Conservation (phyloP, 2,113 vertebrate genomes). For the Nematolebias whitei region DNA sequence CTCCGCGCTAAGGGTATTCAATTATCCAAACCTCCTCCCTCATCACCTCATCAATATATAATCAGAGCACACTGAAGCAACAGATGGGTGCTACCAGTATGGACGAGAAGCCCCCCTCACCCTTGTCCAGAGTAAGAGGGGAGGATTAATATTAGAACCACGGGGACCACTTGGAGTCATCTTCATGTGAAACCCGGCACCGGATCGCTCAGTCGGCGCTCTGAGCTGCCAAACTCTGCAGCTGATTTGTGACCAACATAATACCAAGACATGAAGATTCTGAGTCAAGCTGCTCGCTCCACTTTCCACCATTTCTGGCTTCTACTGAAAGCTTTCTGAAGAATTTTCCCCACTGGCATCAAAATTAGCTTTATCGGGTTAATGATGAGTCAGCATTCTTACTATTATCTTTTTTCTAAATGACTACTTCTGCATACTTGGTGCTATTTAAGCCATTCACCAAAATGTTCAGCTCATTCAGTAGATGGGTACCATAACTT, state of each 20-base stretch:
- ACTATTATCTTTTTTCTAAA: no score
- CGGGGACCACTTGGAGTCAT: constrained; percentile 51
- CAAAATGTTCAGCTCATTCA: no score
- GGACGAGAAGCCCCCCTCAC: constrained; percentile 55
- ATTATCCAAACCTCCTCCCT: constrained; percentile 49
- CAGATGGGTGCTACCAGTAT: constrained; percentile 69
- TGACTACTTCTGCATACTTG: no score
- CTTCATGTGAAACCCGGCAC: constrained; percentile 43
- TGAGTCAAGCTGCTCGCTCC: constrained; percentile 38
- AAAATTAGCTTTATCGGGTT: no score
- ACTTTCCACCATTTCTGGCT: constrained; percentile 13
- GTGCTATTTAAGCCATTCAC: no score
- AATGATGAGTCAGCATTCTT: no score
- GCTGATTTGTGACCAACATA: constrained; percentile 36
- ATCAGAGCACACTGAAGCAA: constrained; percentile 59
- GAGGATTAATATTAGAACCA: constrained; percentile 64
- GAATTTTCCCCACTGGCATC: no score
- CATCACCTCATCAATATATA: constrained; percentile 78
- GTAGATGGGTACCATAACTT: no score
- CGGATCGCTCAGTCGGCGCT: constrained; percentile 45
- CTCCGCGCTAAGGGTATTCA: constrained; percentile 53
- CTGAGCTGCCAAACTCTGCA: constrained; percentile 11
- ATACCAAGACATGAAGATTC: constrained; percentile 54
- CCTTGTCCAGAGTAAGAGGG: constrained; percentile 29
- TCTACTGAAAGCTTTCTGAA: no score